Percentiles rank a stretch among this genome's conserved stretches.
Conservation (phyloP, 2,113 vertebrate genomes). For the Erythrocercus mccallii region DNA sequence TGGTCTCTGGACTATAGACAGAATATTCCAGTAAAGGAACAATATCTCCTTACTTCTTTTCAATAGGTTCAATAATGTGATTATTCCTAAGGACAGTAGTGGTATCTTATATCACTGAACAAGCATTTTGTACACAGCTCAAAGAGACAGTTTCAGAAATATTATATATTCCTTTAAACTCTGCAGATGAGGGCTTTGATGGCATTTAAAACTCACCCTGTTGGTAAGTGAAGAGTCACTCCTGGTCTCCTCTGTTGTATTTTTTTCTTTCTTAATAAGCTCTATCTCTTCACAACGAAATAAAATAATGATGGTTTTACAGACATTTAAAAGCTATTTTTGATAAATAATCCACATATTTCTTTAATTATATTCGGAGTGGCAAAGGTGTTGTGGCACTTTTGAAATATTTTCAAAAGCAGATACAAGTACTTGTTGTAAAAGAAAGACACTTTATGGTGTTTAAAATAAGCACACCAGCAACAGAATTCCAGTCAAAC, state of each 20-base stretch:
- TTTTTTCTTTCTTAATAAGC: neutral
- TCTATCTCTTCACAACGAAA: neutral
- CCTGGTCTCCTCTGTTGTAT: neutral
- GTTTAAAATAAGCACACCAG: neutral
- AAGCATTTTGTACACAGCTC: neutral
- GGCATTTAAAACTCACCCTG: neutral
- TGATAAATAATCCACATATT: neutral
- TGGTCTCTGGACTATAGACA: neutral
- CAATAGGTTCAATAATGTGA: neutral
- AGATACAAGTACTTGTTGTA: neutral
- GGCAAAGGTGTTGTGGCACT: fast-evolving
- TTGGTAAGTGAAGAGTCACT: neutral
- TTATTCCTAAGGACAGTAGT: neutral
- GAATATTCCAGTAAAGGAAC: neutral
- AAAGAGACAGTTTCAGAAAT: neutral
- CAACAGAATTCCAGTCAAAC: neutral
- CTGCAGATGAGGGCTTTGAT: neutral
- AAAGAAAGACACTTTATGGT: neutral
- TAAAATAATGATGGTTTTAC: neutral
- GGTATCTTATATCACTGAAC: neutral
- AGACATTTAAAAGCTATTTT: neutral
- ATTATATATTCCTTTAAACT: neutral
- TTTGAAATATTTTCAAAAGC: neutral
- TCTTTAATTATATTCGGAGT: neutral
- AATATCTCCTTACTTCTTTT: neutral